phyloP scores from a whole-genome alignment of 1,140 invertebrate genomes.

The Philaenus spumarius region DNA sequence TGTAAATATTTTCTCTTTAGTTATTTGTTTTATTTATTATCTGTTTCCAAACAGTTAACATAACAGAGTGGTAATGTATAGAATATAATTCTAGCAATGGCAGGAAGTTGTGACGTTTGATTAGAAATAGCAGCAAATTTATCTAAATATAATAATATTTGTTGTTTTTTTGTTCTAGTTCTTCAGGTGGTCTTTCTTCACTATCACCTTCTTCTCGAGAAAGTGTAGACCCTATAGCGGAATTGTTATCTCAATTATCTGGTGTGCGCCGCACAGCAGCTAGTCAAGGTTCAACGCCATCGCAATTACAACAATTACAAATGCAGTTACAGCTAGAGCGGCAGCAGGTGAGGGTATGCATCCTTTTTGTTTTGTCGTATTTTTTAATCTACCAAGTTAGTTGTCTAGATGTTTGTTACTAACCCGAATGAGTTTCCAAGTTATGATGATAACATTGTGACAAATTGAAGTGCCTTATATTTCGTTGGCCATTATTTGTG shows the following conservation, averaged over 20 bases:
- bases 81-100: too few relatives aligned
- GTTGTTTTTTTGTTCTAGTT: constrained; percentile 47
- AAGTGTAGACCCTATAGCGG: constrained; percentile 89
- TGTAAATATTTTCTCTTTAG: too few relatives aligned
- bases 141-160: too few relatives aligned
- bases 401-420: neutral
- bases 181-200: constrained; percentile 68
- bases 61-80: too few relatives aligned
- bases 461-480: too few relatives aligned
- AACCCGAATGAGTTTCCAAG: too few relatives aligned
- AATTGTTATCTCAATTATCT: constrained; percentile 86
- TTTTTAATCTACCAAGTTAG: neutral
- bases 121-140: too few relatives aligned
- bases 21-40: too few relatives aligned
- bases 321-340: constrained; percentile 85
- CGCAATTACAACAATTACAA: constrained; percentile 79
- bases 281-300: constrained; percentile 52
- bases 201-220: constrained; percentile 80
- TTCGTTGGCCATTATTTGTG: too few relatives aligned
- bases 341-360: constrained; percentile 68
- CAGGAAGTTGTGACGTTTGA: too few relatives aligned
- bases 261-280: constrained; percentile 68
- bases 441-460: too few relatives aligned
- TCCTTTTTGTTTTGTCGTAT: neutral
- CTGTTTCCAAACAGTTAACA: too few relatives aligned